phyloP scores from a whole-genome alignment of 2,113 vertebrate species.

The Osmerus eperlanus region DNA sequence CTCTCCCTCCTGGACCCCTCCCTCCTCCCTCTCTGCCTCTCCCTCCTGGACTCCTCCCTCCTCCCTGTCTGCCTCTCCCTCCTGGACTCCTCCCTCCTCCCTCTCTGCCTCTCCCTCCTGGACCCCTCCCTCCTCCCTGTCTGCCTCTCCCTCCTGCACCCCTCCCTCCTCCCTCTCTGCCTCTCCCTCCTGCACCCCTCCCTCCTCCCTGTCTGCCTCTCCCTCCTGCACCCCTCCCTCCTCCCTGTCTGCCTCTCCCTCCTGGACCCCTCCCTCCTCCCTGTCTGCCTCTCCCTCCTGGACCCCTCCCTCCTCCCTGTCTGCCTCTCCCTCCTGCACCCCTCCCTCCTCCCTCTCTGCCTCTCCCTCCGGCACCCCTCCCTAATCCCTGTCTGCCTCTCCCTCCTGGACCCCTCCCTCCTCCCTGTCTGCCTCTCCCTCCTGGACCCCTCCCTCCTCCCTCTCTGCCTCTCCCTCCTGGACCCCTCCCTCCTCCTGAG shows the following conservation, averaged over 20 bases:
- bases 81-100: no score
- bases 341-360: conserved; percentile 68
- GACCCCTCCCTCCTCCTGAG: conserved; percentile 69
- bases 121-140: conserved; percentile 67
- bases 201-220: conserved; percentile 73
- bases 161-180: conserved; percentile 65
- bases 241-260: conserved; percentile 62
- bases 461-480: conserved; percentile 64
- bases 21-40: conserved; percentile 68
- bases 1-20: conserved; percentile 60
- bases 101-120: conserved; percentile 64
- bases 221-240: no score
- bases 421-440: conserved; percentile 76
- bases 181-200: conserved; percentile 60
- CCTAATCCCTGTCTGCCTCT: conserved; percentile 64
- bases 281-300: no score
- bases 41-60: conserved; percentile 59
- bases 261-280: conserved; percentile 63
- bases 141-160: no score
- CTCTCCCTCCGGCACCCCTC: conserved; percentile 60
- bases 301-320: no score
- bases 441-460: no score
- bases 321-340: conserved; percentile 64
- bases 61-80: conserved; percentile 76
- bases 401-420: conserved; percentile 59